Evolutionary conservation across 2,113 vertebrate genomes (phyloP).

Genomic region (Larimichthys crocea): DNA sequence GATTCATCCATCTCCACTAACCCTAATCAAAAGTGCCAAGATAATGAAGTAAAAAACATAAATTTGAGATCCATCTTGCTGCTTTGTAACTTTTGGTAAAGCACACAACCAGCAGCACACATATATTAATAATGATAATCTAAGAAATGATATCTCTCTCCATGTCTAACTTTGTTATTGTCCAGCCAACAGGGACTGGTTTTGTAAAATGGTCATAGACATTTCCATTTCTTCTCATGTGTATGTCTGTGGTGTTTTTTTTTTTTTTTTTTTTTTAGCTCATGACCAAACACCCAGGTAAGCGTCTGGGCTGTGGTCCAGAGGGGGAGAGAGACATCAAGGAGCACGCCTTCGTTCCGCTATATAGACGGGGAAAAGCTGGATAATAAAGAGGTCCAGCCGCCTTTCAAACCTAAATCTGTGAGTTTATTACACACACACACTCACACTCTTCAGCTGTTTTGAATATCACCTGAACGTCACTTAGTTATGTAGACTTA

Average conservation of each 20-base stretch:
- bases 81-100: no score
- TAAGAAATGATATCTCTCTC: no score
- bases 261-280: constrained; percentile 83
- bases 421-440: constrained; percentile 85
- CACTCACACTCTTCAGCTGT: background rate
- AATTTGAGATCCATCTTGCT: no score
- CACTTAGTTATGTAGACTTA: background rate
- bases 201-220: background rate
- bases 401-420: constrained; percentile 97
- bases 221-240: background rate
- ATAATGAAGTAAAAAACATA: background rate
- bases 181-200: background rate
- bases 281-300: constrained; percentile 98
- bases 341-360: constrained; percentile 97
- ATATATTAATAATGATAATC: no score
- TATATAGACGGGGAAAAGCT: constrained; percentile 99
- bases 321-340: constrained; percentile 97
- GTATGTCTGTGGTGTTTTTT: constrained; percentile 42
- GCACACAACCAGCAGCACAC: no score
- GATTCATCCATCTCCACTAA: background rate
- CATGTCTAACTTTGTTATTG: background rate
- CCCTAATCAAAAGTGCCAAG: background rate
- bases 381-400: constrained; percentile 95
- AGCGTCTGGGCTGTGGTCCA: constrained; percentile 94
- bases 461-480: background rate